Evolutionary conservation across 2,888 invertebrate genomes (phyloP), one percentile per base, ranked within the genome.

Genomic region (Erannis defoliaria): DNA sequence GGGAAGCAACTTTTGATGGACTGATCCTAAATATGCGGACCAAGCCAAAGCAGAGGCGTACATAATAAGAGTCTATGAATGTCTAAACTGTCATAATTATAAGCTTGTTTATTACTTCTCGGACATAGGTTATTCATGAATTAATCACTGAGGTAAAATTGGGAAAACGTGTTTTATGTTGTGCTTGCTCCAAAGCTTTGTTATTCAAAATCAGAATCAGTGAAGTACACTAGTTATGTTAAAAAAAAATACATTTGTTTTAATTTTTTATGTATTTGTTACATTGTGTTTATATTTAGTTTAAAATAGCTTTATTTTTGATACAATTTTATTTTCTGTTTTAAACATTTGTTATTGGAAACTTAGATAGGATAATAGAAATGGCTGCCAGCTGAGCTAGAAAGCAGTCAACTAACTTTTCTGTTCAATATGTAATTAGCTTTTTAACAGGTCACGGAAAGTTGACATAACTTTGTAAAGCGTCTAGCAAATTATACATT

Each of bases 131-230:
- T n/a, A n/a, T n/a, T n/a, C n/a, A n/a, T 42, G 12, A 42, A 23
- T 5, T 5, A 19, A 16, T 10, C 18, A 4, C 5, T 5, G 0
- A n/a, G 18, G n/a, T n/a, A n/a, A n/a, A n/a, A n/a, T n/a, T 3
- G 19, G 10, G 26, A 43, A 14, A 18, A 50, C 37, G 8, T 45
- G 31, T 29, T 33, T 14, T 4, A 19, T 48, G 10, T 16, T 18
- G 16, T 16, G 42, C 42, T 57, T 57, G 18, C n/a, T 57, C 49
- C 42, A 50, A 57, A 51, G 43, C 19, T 58, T 33, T 42, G 21
- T 42, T 56, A 49, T 18, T 21, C 19, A 49, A 57, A 50, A 58
- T 48, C 48, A 42, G 10, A 40, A 31, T 46, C 26, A 40, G 23
- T 40, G 26, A 46, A 37, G 38, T 51, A 33, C 37, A 37, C 19